Evolutionary conservation across 2,797 vertebrate genomes (phyloP).

Genomic region (Pagetopsis macropterus): DNA sequence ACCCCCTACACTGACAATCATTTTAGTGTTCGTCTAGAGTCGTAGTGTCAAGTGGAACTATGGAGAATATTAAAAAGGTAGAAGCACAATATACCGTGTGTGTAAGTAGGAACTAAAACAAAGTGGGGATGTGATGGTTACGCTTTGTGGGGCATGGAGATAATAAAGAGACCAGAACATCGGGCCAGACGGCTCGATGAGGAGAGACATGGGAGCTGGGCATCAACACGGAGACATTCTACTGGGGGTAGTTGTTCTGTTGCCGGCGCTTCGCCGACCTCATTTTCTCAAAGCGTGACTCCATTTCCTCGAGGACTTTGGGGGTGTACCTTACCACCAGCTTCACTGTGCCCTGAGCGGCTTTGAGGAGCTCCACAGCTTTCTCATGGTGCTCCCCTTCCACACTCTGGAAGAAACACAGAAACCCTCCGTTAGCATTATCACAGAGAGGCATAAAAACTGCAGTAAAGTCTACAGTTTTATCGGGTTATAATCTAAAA

Average conservation of each 20-base stretch:
- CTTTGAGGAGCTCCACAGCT: constrained; percentile 97
- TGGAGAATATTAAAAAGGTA: constrained; percentile 46
- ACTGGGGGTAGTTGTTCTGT: constrained; percentile 91
- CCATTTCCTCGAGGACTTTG: constrained; percentile 98
- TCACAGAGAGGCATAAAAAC: background rate
- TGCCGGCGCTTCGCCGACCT: constrained; percentile 97
- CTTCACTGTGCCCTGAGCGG: constrained; percentile 97
- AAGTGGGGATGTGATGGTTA: constrained; percentile 44
- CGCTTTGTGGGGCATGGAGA: constrained; percentile 41
- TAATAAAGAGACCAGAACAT: constrained; percentile 60
- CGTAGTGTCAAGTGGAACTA: constrained; percentile 62
- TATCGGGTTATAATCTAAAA: constrained; percentile 16
- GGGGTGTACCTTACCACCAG: constrained; percentile 98
- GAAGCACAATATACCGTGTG: constrained; percentile 50
- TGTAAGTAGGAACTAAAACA: constrained; percentile 60
- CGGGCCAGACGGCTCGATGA: constrained; percentile 68
- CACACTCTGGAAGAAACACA: constrained; percentile 86
- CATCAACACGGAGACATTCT: constrained; percentile 70
- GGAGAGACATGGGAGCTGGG: constrained; percentile 58
- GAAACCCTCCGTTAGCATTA: constrained; percentile 16
- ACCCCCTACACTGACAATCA: constrained; percentile 65
- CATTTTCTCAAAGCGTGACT: constrained; percentile 99
- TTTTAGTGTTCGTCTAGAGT: constrained; percentile 65
- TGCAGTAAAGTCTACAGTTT: background rate
- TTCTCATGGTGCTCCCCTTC: constrained; percentile 99